Base-by-base conservation (phyloP, 2,113 vertebrate species). In the Mormyrus lacerda region DNA sequence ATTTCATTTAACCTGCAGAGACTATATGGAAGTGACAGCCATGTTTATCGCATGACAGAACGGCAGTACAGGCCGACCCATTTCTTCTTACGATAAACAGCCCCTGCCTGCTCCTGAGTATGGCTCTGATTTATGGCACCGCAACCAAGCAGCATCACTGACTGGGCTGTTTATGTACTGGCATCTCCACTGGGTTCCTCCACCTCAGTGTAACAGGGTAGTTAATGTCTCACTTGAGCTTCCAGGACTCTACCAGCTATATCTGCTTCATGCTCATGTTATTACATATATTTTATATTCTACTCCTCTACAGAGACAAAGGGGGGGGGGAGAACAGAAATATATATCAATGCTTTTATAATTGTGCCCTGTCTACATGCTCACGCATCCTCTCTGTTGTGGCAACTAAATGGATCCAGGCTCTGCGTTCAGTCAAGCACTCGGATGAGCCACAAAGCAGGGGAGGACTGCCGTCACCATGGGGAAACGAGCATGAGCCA, bases 21-120 rank as follows among this genome's bases (percentile, higher is more conserved):
- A 98, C 97, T 97, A 97, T 97, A 96, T 94, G 97, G 94, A 94
- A 97, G 97, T 98, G 98, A 98, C 97, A 99, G 97, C 96, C 97
- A 97, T 97, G 97, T 99, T 99, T 98, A 98, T 98, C 98, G 97
- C 98, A 97, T 97, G 97, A 96, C 98, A 97, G 98, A 98, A 98
- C 98, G 98, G 97, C 98, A 99, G 97, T 95, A 94, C 89, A 92
- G 97, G 97, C 96, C 97, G 97, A 97, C 97, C 96, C 96, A 97
- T 97, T 98, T 97, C 98, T 97, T 98, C 96, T 97, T 96, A 96
- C 97, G 96, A 97, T 97, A 98, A 97, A 99, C 97, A 96, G 94
- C 93, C 95, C 94, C 93, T 96, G 96, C 97, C 97, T 97, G 96
- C 95, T 95, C 95, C 93, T 94, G 93, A 96, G 96, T 95, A 97